Conservation (phyloP, 2,797 vertebrate genomes). For the Platalea minor region DNA sequence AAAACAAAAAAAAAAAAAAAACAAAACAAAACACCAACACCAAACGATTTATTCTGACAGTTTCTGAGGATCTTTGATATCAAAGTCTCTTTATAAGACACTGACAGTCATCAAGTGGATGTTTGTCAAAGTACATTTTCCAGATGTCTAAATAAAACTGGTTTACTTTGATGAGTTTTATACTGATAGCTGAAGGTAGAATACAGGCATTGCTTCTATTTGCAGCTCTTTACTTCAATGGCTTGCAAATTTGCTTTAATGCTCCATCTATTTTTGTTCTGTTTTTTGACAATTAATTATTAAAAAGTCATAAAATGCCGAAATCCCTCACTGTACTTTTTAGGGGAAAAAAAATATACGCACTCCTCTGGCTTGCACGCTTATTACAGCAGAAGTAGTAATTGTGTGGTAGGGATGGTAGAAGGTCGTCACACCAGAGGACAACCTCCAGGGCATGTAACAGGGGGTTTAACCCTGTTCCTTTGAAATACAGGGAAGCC, state of each 20-base stretch:
- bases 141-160: constrained; percentile 74
- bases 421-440: not conserved
- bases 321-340: not conserved
- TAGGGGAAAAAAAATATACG: not conserved
- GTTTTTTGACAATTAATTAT: constrained; percentile 51
- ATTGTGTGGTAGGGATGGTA: not conserved
- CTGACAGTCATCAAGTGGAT: constrained; percentile 69
- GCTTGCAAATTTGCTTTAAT: constrained; percentile 30
- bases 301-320: not conserved
- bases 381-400: not conserved
- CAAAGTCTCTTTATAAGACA: constrained; percentile 68
- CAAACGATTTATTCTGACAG: constrained; percentile 56
- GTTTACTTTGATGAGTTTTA: constrained; percentile 71
- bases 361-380: not conserved
- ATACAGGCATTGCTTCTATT: not conserved
- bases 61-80: constrained; percentile 69
- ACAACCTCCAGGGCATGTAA: not conserved
- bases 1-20: not conserved
- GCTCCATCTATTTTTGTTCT: constrained; percentile 23
- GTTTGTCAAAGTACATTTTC: constrained; percentile 73
- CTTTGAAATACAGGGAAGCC: not conserved
- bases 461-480: not conserved
- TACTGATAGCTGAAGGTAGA: constrained; percentile 45
- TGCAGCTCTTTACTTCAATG: constrained; percentile 57
- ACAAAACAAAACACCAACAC: no score